These are phyloP conservation scores for Aproaerema taeniolella DNA, from an alignment of 2,888 invertebrate genomes.

Conservation along the genomic window DNA sequence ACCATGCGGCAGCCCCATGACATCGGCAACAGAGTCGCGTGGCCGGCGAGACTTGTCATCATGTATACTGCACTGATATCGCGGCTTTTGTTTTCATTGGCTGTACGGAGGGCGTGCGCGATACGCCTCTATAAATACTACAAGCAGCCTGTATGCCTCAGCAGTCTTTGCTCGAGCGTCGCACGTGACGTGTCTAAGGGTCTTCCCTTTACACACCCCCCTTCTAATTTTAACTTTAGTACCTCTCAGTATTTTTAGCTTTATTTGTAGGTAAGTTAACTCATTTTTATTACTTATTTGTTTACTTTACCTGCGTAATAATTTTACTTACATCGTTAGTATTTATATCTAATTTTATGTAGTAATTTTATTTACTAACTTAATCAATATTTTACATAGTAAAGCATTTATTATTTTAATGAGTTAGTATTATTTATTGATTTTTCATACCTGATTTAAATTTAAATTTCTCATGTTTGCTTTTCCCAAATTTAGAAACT, in stretches of 20 bases:
- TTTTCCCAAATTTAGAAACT: no score
- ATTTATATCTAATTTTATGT: neutral
- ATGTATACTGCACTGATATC: slow-evolving; percentile 31
- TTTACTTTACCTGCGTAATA: neutral
- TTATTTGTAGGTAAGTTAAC: slow-evolving; percentile 6
- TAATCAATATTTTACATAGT: no score
- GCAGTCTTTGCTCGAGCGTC: slow-evolving; percentile 41
- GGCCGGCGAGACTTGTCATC: slow-evolving; percentile 44
- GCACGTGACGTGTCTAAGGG: slow-evolving; percentile 32
- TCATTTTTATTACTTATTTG: neutral
- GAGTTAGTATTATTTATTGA: no score
- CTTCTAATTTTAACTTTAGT: neutral
- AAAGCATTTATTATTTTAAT: no score
- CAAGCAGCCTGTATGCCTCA: slow-evolving; percentile 25
- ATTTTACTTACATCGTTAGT: neutral
- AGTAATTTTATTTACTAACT: neutral
- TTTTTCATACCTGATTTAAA: no score
- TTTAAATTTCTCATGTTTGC: slow-evolving; percentile 12
- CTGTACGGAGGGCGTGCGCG: slow-evolving; percentile 58
- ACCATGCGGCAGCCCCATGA: slow-evolving; percentile 57
- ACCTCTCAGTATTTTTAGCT: slow-evolving; percentile 8
- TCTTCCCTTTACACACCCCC: slow-evolving; percentile 1
- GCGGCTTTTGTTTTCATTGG: slow-evolving; percentile 54
- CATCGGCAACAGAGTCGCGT: slow-evolving; percentile 43
- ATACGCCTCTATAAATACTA: slow-evolving; percentile 50